Evolutionary conservation across 2,113 vertebrate species (phyloP), one percentile per base, ranked within the genome.

Genomic region (Stegostoma tigrinum): DNA sequence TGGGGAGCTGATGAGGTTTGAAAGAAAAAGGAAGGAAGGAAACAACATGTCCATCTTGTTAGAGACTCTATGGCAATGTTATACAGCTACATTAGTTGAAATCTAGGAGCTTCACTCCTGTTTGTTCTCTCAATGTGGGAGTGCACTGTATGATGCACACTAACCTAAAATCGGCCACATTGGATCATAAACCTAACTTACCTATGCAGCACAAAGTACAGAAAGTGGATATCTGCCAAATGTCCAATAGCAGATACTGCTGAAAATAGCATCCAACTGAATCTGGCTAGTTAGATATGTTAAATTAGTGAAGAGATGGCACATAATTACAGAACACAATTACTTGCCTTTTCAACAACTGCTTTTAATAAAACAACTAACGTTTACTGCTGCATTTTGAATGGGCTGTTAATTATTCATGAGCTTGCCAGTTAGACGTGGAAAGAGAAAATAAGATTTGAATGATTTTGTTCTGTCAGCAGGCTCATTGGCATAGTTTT

Each of bases 171-270:
- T 66, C 67, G 89, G 7, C n/a, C 38, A 38, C 21, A n/a, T 19
- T 66, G 34, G 6, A 93, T 67, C 64, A 38, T 90, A 90, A 90
- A 61, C 55, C 8, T 34, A 34, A 61, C 52, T 64, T 34, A 8
- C 27, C 80, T 48, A 86, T 48, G 72, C 45, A 67, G 80, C 93
- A 45, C 19, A n/a, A n/a, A n/a, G n/a, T n/a, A n/a, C n/a, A n/a
- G n/a, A n/a, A n/a, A n/a, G n/a, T n/a, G n/a, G n/a, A n/a, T n/a
- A n/a, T n/a, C n/a, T n/a, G n/a, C n/a, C n/a, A n/a, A n/a, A n/a
- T n/a, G 80, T 66, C 48, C 14, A 61, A 66, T 96, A 83, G 78
- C 70, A 95, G 67, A 95, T 95, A 61, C 34, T 68, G 55, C 80
- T 95, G 75, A 94, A 64, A 70, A 55, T 48, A 12, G 96, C 48